Percentiles rank a stretch among this genome's conserved stretches.
These are phyloP conservation scores for Anabacerthia variegaticeps DNA, from an alignment of 2,797 vertebrate species.

Conservation along the genomic window DNA sequence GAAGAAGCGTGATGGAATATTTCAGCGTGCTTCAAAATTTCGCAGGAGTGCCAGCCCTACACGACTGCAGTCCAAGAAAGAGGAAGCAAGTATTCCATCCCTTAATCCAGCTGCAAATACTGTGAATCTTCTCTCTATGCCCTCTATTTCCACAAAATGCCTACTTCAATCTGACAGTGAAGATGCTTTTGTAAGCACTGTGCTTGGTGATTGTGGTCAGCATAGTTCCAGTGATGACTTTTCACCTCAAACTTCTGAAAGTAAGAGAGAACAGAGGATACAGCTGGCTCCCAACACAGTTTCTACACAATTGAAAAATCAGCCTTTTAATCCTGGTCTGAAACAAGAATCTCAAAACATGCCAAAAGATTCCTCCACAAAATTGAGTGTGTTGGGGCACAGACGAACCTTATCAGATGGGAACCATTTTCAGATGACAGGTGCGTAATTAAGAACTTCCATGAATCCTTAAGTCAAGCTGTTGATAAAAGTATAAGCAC, in stretches of 20 bases:
- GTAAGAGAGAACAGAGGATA: neutral
- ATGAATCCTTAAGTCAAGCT: neutral
- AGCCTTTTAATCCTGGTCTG: neutral
- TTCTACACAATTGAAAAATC: neutral
- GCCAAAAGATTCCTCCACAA: neutral
- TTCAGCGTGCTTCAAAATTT: slow-evolving; percentile 86
- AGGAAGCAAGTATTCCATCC: slow-evolving; percentile 66
- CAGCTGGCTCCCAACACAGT: neutral
- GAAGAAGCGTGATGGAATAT: slow-evolving; percentile 87
- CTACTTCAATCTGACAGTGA: slow-evolving; percentile 79
- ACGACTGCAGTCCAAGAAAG: slow-evolving; percentile 72
- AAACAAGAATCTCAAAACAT: neutral
- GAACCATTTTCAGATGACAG: slow-evolving; percentile 31
- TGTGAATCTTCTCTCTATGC: slow-evolving; percentile 83
- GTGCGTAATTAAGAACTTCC: slow-evolving; percentile 44
- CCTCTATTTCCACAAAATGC: slow-evolving; percentile 89
- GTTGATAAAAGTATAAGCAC: neutral
- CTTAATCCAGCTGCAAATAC: slow-evolving; percentile 48
- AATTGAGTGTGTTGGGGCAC: slow-evolving; percentile 11
- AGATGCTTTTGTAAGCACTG: slow-evolving; percentile 16
- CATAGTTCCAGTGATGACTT: neutral
- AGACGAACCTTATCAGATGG: slow-evolving; percentile 64
- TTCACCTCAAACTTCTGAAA: neutral
- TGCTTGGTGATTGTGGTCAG: neutral
- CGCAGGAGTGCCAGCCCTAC: slow-evolving; percentile 83